Evolutionary conservation across 2,797 vertebrate genomes (phyloP), one percentile per base, ranked within the genome.

Genomic region (Cygnus olor): DNA sequence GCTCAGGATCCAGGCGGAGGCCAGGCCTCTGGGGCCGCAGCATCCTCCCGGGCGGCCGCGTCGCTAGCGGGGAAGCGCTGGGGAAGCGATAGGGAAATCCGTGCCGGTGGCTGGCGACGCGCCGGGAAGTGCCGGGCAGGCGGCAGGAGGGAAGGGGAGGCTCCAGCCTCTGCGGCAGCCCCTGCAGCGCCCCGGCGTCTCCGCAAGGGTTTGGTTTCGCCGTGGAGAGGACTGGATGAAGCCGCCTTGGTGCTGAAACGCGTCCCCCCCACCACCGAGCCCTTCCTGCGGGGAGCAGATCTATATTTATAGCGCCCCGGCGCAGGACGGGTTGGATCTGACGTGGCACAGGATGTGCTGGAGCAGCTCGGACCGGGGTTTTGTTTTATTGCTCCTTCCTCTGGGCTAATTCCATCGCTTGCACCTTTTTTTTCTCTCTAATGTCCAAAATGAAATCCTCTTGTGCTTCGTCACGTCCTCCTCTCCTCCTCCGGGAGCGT

Each of bases 391-490:
- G 32, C 44, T 38, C 40, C 38, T 85, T 90, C 36, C 56, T 24
- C 57, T 85, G 44, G 36, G n/a, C 49, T 53, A 44, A 36, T 73
- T 85, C 71, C 30, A 44, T 57, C 57, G 32, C 49, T 44, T 54
- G 24, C 4, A 4, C 71, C 49, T 51, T 25, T 72, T 30, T 3
- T 1, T 8, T 34, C 2, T 20, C 11, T 3, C 47, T 56, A n/a
- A 56, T 6, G 1, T 80, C 44, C 49, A 71, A 40, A 6, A 60
- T 61, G n/a, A 73, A 85, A 85, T 51, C 57, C 63, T 2, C 0
- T 3, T 19, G 44, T 8, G 6, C n/a, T 71, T 4, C n/a, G 9
- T 56, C 66, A 49, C 27, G 0, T 32, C 0, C 0, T 25, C 44
- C 65, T 60, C 64, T 61, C 32, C 16, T 8, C 69, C 40, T 53